phyloP scores from a whole-genome alignment of 2,113 vertebrate genomes.

The Alces alces region DNA sequence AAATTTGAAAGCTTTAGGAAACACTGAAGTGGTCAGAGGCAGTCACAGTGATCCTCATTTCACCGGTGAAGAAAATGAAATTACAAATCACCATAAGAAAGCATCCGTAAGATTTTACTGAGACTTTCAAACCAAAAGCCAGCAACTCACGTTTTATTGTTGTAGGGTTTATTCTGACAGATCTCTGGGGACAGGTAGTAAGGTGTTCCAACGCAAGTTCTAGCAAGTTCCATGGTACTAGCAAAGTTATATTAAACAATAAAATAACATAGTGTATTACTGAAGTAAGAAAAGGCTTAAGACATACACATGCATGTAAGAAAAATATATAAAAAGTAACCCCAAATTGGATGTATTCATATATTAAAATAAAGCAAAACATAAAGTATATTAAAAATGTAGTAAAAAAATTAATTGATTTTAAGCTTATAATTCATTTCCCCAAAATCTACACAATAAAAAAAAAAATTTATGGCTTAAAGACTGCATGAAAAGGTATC shows the following conservation, averaged over 20 bases:
- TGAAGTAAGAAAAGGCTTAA: neutral
- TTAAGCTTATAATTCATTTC: neutral
- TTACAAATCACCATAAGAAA: neutral
- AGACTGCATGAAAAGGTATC: neutral
- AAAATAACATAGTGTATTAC: neutral
- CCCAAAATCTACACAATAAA: neutral
- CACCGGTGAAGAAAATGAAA: neutral
- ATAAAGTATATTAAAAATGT: neutral
- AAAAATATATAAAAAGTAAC: neutral
- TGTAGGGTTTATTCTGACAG: slow-evolving; percentile 92
- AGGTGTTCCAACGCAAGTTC: slow-evolving; percentile 91
- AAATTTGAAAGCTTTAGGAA: neutral
- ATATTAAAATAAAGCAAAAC: slow-evolving; percentile 36
- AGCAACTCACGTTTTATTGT: slow-evolving; percentile 92
- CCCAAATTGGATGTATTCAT: neutral
- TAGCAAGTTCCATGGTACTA: slow-evolving; percentile 91
- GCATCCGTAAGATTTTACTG: neutral
- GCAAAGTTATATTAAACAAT: slow-evolving; percentile 49
- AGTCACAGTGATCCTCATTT: neutral
- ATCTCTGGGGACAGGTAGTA: slow-evolving; percentile 96
- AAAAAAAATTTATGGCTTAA: neutral
- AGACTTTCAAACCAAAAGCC: neutral
- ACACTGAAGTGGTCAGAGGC: neutral
- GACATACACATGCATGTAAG: neutral
- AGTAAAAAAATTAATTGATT: slow-evolving; percentile 3